Percentiles rank a stretch among this genome's conserved stretches.
Conservation (phyloP, 2,113 vertebrate genomes). For the Sapayoa aenigma region DNA sequence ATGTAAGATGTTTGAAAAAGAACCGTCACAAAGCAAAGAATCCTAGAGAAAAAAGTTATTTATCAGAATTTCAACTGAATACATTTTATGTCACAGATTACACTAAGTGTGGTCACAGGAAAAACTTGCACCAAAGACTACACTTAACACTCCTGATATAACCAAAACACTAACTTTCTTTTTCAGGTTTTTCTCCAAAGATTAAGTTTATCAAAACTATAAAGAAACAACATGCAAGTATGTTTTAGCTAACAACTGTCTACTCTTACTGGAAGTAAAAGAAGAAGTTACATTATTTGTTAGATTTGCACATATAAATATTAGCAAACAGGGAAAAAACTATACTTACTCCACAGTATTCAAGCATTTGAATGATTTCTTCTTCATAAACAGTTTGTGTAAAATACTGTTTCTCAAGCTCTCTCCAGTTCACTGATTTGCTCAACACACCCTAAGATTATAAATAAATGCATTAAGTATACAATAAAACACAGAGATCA, state of each 20-base stretch:
- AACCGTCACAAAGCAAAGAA: background rate
- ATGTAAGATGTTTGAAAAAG: background rate
- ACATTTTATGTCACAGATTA: background rate
- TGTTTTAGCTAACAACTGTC: background rate
- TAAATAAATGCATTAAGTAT: background rate
- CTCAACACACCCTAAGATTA: constrained; percentile 89
- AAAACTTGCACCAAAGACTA: background rate
- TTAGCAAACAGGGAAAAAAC: background rate
- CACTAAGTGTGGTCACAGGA: background rate
- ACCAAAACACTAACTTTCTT: background rate
- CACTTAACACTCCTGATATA: background rate
- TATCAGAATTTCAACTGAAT: background rate
- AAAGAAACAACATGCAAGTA: background rate
- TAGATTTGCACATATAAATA: background rate
- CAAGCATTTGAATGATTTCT: constrained; percentile 92
- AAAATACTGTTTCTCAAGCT: constrained; percentile 95
- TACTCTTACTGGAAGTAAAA: background rate
- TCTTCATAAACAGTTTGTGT: constrained; percentile 91
- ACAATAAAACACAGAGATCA: background rate
- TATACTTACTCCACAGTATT: constrained; percentile 93
- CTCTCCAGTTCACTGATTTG: constrained; percentile 93
- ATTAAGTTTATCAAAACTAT: background rate
- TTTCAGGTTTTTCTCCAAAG: background rate
- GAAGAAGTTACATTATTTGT: background rate
- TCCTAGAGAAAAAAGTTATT: background rate